Evolutionary conservation across 2,797 vertebrate species (phyloP).

Genomic region (Clarias fuscus): DNA sequence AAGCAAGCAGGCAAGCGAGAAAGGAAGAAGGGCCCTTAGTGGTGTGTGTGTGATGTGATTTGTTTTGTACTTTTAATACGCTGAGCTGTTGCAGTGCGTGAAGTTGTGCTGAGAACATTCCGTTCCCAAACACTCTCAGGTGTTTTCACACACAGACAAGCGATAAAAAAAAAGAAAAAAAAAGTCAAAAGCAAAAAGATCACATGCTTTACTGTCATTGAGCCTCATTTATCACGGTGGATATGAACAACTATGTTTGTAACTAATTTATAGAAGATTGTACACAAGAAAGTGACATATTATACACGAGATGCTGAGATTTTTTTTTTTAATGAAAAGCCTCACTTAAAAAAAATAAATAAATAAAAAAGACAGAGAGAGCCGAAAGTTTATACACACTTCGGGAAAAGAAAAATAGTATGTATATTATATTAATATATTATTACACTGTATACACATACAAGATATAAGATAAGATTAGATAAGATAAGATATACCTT

Average conservation of each 20-base stretch:
- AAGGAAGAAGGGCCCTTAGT: background rate
- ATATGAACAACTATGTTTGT: background rate
- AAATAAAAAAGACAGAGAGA: too few relatives aligned
- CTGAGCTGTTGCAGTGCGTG: constrained; percentile 27
- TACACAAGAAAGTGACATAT: background rate
- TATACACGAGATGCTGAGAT: background rate
- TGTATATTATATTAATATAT: too few relatives aligned
- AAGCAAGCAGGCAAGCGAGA: constrained; percentile 34
- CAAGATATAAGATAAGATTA: too few relatives aligned
- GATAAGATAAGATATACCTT: too few relatives aligned
- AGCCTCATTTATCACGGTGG: background rate
- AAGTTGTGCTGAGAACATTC: constrained; percentile 12
- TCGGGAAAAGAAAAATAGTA: background rate
- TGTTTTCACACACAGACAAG: background rate
- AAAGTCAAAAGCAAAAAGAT: background rate
- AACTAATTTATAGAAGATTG: background rate
- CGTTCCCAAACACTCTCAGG: background rate
- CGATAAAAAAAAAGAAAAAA: background rate
- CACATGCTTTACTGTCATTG: background rate
- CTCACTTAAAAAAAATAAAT: too few relatives aligned
- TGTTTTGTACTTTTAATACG: constrained; percentile 9
- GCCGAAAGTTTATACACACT: too few relatives aligned
- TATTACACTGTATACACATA: too few relatives aligned
- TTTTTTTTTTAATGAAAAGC: too few relatives aligned
- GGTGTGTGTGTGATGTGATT: constrained; percentile 37